These are phyloP conservation scores for Poeciliopsis infans DNA, from an alignment of 2,797 vertebrate genomes.

Conservation along the genomic window DNA sequence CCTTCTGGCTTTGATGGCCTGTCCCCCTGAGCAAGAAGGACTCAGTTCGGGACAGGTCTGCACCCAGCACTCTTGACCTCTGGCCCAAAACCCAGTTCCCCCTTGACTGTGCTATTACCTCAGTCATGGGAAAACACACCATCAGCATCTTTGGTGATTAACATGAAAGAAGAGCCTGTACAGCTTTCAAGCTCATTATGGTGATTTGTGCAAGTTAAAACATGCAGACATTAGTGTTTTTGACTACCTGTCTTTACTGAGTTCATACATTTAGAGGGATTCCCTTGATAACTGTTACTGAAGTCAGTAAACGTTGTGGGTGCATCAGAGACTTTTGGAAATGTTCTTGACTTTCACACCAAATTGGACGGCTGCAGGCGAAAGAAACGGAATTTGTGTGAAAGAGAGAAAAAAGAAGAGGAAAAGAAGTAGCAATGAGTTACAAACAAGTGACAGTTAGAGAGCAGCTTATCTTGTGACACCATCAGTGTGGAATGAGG, in stretches of 20 bases:
- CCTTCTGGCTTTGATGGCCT: conserved; percentile 58
- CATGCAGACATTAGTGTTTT: conserved; percentile 38
- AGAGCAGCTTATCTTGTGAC: conserved; percentile 77
- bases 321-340: conserved; percentile 44
- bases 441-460: conserved; percentile 77
- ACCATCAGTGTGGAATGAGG: conserved; percentile 83
- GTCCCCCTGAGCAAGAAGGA: conserved; percentile 66
- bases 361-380: conserved; percentile 62
- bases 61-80: conserved; percentile 51
- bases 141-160: conserved; percentile 62
- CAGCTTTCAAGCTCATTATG: conserved; percentile 44
- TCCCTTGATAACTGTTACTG: conserved; percentile 60
- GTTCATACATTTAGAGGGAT: conserved; percentile 58
- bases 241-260: conserved; percentile 22
- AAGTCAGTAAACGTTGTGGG: conserved; percentile 60
- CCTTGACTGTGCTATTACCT: conserved; percentile 61
- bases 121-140: conserved; percentile 58
- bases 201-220: conserved; percentile 56
- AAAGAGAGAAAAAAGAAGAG: conserved; percentile 53
- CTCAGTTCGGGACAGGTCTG: conserved; percentile 54
- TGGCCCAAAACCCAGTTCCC: conserved; percentile 64
- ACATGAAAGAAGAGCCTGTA: conserved; percentile 53
- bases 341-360: conserved; percentile 54
- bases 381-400: conserved; percentile 70
- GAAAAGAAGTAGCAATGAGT: conserved; percentile 76